A percentile compares a stretch with the other conserved stretches of the same genome.
Evolutionary conservation across 1,140 invertebrate genomes (phyloP).

Genomic region (Ips typographus): DNA sequence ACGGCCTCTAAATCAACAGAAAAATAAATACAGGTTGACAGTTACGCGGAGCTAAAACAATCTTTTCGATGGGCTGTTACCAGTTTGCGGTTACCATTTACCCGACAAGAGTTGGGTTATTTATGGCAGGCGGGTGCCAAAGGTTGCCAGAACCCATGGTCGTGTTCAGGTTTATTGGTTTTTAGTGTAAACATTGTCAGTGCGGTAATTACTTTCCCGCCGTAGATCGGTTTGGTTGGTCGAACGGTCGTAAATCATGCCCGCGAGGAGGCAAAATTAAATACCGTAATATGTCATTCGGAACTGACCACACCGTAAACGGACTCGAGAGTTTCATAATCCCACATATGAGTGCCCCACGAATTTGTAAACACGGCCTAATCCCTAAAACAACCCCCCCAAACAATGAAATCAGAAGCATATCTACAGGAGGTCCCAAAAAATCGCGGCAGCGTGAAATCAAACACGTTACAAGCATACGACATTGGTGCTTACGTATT

Average conservation of each 20-base stretch:
- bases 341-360: too few species aligned
- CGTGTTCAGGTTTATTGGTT: constrained; percentile 23
- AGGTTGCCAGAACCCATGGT: constrained; percentile 28
- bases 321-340: too few species aligned
- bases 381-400: too few species aligned
- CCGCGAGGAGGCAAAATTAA: neutral
- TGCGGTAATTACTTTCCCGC: constrained; percentile 5
- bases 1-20: constrained; percentile 18
- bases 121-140: constrained; percentile 32
- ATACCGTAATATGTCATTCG: neutral
- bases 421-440: too few species aligned
- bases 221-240: neutral
- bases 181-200: constrained; percentile 27
- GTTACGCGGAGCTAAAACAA: constrained; percentile 27
- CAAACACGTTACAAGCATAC: too few species aligned
- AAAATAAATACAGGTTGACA: constrained; percentile 31
- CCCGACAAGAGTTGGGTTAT: constrained; percentile 8
- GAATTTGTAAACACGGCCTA: too few species aligned
- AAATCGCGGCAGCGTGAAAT: too few species aligned
- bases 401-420: too few species aligned
- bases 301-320: neutral
- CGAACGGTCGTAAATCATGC: neutral
- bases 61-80: constrained; percentile 15
- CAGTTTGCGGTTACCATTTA: constrained; percentile 10
- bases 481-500: too few species aligned